Evolutionary conservation across 2,797 vertebrate genomes (phyloP).

Genomic region (Morelia viridis): DNA sequence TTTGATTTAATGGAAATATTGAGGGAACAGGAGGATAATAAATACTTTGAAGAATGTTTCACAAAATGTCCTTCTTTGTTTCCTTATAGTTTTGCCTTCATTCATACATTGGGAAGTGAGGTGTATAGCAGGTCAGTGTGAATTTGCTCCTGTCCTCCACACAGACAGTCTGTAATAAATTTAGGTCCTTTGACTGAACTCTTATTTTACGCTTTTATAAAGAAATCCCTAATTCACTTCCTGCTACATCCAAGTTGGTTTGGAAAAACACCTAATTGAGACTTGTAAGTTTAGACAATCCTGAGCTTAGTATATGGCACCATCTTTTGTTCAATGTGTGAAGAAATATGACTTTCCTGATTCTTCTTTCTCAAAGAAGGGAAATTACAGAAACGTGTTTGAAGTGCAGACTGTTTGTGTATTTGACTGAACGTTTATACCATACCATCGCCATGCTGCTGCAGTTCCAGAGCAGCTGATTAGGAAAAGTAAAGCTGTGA

Average conservation of each 20-base stretch:
- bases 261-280: background rate
- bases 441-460: background rate
- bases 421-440: background rate
- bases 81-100: slow-evolving; percentile 33
- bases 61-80: slow-evolving; percentile 39
- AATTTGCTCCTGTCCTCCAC: background rate
- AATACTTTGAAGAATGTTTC: slow-evolving; percentile 63
- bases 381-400: background rate
- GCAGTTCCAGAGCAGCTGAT: background rate
- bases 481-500: background rate
- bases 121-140: too few species aligned
- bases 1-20: slow-evolving; percentile 70
- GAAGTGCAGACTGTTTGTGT: background rate
- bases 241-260: too few species aligned
- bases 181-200: background rate
- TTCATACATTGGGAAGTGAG: background rate
- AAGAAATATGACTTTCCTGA: too few species aligned
- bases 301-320: background rate
- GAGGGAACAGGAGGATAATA: slow-evolving; percentile 68
- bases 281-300: too few species aligned
- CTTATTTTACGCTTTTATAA: background rate
- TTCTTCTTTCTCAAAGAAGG: background rate
- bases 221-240: background rate
- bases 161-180: background rate
- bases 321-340: background rate